Evolutionary conservation across 2,888 invertebrate genomes (phyloP).

Genomic region (Andrena bicolor): DNA sequence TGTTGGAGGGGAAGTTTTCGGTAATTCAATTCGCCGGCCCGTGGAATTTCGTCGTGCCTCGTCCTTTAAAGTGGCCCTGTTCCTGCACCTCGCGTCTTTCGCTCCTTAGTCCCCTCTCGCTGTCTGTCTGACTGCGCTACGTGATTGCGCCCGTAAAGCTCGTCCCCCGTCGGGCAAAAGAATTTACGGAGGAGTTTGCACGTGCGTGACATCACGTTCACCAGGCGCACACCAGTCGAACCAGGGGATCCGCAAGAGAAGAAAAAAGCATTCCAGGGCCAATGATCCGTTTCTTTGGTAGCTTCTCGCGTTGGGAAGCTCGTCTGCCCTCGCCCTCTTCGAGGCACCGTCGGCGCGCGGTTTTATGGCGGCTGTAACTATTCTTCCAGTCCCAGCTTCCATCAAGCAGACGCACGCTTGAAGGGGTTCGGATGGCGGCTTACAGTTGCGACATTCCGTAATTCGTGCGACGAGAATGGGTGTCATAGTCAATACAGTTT

Average conservation of each 20-base stretch:
- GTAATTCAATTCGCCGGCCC: conserved; percentile 52
- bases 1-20: conserved; percentile 36
- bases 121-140: conserved; percentile 65
- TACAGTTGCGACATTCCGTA: not conserved
- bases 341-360: conserved; percentile 10
- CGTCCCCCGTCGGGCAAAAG: conserved; percentile 32
- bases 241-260: conserved; percentile 4
- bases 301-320: conserved; percentile 6
- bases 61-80: conserved; percentile 12
- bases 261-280: conserved; percentile 40
- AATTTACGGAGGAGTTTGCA: conserved; percentile 62
- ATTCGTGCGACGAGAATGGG: not conserved
- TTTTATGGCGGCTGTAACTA: conserved; percentile 4
- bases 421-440: not conserved
- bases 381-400: not conserved
- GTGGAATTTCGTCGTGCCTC: conserved; percentile 33
- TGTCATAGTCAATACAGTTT: not conserved
- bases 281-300: conserved; percentile 22
- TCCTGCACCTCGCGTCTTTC: conserved; percentile 14
- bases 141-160: conserved; percentile 75
- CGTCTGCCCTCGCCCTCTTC: not conserved
- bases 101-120: conserved; percentile 34
- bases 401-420: not conserved
- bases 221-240: conserved; percentile 49
- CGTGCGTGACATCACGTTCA: conserved; percentile 60